Evolutionary conservation across 1,140 invertebrate species (phyloP).

Genomic region (Scaptodrosophila lebanonensis): DNA sequence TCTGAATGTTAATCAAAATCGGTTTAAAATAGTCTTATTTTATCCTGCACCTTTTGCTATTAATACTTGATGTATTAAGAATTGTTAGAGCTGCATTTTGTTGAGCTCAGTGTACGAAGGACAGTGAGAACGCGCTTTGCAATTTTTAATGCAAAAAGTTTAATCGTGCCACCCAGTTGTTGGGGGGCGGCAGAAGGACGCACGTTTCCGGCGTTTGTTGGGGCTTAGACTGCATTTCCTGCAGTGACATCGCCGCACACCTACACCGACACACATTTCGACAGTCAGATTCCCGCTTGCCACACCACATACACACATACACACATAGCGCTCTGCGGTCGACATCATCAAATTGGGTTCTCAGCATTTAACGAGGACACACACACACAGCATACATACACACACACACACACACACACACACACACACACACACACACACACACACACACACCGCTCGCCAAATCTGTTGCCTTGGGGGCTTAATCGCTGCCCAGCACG

Average conservation of each 20-base stretch:
- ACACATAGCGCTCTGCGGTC: constrained; percentile 20
- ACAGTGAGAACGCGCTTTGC: neutral
- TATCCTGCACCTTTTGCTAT: no score
- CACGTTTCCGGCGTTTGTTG: constrained; percentile 68
- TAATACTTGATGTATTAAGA: no score
- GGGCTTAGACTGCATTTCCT: constrained; percentile 63
- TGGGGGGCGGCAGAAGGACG: constrained; percentile 22
- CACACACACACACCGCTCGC: no score
- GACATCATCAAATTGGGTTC: constrained; percentile 62
- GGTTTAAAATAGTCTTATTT: no score
- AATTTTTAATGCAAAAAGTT: constrained; percentile 70
- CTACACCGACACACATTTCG: constrained; percentile 25
- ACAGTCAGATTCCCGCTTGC: constrained; percentile 17
- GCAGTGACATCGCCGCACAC: constrained; percentile 21
- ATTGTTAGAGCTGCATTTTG: no score
- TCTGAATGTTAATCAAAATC: no score
- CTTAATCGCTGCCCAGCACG: neutral
- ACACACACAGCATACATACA: neutral
- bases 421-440: no score
- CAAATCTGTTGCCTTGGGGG: no score
- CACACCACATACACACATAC: constrained; percentile 15
- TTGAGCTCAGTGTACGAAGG: no score
- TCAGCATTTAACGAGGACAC: constrained; percentile 19
- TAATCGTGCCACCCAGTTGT: constrained; percentile 44
- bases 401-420: constrained; percentile 1